Conservation (phyloP, 1,140 invertebrate genomes). For the Zophobas morio region DNA sequence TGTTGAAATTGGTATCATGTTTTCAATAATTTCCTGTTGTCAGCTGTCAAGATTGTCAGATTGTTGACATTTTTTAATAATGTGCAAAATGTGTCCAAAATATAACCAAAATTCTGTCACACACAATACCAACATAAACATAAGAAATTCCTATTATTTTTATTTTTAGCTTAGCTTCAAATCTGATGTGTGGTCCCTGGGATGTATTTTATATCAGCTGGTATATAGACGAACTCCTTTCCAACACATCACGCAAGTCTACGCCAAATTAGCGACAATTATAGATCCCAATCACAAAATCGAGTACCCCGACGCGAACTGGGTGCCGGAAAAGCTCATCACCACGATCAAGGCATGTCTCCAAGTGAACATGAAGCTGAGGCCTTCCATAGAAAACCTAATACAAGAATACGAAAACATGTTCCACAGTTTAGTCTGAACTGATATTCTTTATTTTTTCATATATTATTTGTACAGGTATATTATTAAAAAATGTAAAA, state of each 20-base stretch:
- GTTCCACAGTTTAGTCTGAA: constrained; percentile 22
- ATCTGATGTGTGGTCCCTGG: constrained; percentile 97
- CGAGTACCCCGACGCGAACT: constrained; percentile 75
- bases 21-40: no score
- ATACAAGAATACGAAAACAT: constrained; percentile 59
- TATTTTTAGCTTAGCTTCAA: constrained; percentile 86
- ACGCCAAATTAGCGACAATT: constrained; percentile 88
- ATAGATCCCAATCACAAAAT: constrained; percentile 83
- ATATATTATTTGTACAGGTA: not conserved
- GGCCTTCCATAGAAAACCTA: constrained; percentile 82
- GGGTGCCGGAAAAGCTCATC: constrained; percentile 70
- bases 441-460: not conserved
- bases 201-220: constrained; percentile 96
- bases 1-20: no score
- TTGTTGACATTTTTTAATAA: no score
- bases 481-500: constrained; percentile 10
- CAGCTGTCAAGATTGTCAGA: no score
- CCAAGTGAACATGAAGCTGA: constrained; percentile 76
- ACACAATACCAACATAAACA: no score
- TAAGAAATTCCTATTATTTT: not conserved
- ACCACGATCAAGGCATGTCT: constrained; percentile 80
- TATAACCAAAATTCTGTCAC: no score
- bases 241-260: constrained; percentile 83
- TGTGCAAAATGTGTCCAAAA: no score
- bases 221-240: constrained; percentile 94